Evolutionary conservation across 2,797 vertebrate species (phyloP).

Genomic region (Salarias fasciatus): DNA sequence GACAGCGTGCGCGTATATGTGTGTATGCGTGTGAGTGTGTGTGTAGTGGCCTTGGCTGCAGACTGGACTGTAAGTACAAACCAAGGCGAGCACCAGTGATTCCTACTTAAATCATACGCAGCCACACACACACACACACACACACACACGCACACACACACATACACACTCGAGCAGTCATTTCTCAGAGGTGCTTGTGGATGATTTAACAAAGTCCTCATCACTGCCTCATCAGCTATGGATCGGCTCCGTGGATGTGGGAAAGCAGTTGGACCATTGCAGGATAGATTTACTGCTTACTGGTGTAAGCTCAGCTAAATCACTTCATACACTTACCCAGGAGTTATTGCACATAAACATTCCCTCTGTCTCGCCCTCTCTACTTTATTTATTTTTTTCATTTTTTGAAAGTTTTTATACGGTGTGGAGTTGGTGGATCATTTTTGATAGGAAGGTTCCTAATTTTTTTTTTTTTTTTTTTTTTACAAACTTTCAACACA

Average conservation of each 20-base stretch:
- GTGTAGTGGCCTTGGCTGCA: constrained; percentile 64
- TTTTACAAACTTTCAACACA: constrained; percentile 9
- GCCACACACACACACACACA: constrained; percentile 44
- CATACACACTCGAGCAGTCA: constrained; percentile 59
- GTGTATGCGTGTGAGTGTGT: constrained; percentile 16
- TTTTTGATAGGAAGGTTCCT: no score
- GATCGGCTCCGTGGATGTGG: constrained; percentile 36
- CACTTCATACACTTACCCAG: constrained; percentile 71
- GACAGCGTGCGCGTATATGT: constrained; percentile 26
- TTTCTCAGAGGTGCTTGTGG: constrained; percentile 67
- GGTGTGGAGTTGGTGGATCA: no score
- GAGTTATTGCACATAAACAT: constrained; percentile 71
- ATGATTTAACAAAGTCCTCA: constrained; percentile 80
- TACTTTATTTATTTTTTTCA: constrained; percentile 17
- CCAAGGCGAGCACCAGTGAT: constrained; percentile 64
- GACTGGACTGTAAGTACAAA: constrained; percentile 56
- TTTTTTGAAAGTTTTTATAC: no score
- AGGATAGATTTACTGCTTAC: constrained; percentile 70
- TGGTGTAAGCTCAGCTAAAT: constrained; percentile 69
- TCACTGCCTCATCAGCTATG: constrained; percentile 76
- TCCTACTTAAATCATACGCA: constrained; percentile 65
- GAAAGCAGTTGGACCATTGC: constrained; percentile 49
- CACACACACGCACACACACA: constrained; percentile 45
- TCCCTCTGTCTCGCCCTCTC: constrained; percentile 17
- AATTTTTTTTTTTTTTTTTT: no score